Evolutionary conservation across 1,140 invertebrate genomes (phyloP).

Genomic region (Mizuhopecten yessoensis): DNA sequence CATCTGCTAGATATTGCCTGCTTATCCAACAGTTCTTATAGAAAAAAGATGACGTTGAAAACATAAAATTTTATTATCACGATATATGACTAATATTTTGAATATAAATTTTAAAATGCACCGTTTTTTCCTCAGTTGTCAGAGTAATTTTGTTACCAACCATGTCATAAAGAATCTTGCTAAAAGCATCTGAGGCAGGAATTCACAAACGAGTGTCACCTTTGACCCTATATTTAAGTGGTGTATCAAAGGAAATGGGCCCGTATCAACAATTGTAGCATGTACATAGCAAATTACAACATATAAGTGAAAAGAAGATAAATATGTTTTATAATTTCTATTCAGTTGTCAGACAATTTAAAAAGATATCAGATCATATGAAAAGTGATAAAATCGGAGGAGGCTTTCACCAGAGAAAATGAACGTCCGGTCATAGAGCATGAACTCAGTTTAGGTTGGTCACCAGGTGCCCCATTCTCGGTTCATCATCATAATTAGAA

Average conservation of each 20-base stretch:
- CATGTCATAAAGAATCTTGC: background rate
- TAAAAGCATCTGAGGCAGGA: background rate
- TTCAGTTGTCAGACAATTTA: background rate
- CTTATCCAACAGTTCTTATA: background rate
- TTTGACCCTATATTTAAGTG: background rate
- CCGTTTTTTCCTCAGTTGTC: background rate
- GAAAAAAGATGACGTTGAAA: background rate
- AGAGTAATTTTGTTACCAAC: constrained; percentile 8
- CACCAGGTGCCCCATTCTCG: background rate
- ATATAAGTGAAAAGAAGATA: background rate
- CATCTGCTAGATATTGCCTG: background rate
- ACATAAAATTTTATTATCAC: background rate
- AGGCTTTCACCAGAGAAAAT: background rate
- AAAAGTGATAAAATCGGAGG: background rate
- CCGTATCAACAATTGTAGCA: background rate
- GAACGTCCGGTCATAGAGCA: background rate
- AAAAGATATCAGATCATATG: too few relatives aligned
- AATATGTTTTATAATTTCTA: constrained; percentile 9
- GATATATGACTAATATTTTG: background rate
- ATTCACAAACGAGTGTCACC: background rate
- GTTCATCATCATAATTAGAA: background rate
- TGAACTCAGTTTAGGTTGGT: background rate
- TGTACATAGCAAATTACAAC: too few relatives aligned
- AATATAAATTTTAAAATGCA: constrained; percentile 21
- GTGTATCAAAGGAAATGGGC: background rate